Evolutionary conservation across 2,797 vertebrate genomes (phyloP).

Genomic region (Paratrypauchen microcephalus): DNA sequence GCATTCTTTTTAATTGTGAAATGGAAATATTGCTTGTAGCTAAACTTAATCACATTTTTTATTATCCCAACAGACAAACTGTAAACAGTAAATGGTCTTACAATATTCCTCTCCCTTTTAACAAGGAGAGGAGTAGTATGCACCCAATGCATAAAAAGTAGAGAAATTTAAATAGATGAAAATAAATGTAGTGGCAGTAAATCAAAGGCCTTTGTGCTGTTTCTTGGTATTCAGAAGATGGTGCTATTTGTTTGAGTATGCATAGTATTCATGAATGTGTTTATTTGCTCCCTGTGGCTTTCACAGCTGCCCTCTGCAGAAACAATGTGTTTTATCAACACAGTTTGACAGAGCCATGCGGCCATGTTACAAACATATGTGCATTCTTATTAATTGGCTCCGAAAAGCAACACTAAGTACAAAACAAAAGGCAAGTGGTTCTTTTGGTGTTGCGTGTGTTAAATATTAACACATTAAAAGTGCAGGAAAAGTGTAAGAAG

Average conservation of each 20-base stretch:
- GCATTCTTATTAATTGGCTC: constrained; percentile 57
- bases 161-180: constrained; percentile 58
- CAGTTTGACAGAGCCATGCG: constrained; percentile 50
- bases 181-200: constrained; percentile 56
- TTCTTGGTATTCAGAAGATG: constrained; percentile 78
- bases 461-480: neutral
- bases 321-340: constrained; percentile 68
- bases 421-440: neutral
- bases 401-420: constrained; percentile 8
- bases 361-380: constrained; percentile 54
- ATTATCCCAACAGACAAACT: neutral
- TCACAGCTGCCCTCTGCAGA: constrained; percentile 65
- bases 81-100: constrained; percentile 41
- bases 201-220: constrained; percentile 65
- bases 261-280: constrained; percentile 73
- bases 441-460: neutral
- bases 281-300: constrained; percentile 72
- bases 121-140: constrained; percentile 22
- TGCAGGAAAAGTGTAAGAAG: neutral
- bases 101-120: constrained; percentile 41
- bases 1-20: constrained; percentile 56
- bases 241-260: constrained; percentile 80
- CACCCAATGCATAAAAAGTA: constrained; percentile 49
- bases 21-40: constrained; percentile 34
- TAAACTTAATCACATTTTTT: constrained; percentile 32